A percentile compares a stretch with the other conserved stretches of the same genome.
Evolutionary conservation across 2,113 vertebrate genomes (phyloP).

Genomic region (Xenus cinereus): DNA sequence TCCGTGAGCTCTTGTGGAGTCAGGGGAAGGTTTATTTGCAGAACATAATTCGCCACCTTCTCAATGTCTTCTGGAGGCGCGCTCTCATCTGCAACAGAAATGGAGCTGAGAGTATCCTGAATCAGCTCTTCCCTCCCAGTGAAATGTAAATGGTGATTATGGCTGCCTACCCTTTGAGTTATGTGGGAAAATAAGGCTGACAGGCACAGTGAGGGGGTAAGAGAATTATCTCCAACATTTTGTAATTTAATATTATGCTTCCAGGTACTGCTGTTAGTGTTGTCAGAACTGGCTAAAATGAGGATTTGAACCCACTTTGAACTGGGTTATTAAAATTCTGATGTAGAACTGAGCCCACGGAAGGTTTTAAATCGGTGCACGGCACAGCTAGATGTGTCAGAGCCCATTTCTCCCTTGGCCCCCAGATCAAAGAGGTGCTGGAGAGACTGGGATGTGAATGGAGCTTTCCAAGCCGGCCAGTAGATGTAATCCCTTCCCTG

Average conservation of each 20-base stretch:
- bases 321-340: constrained; percentile 58
- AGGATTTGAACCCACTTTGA: constrained; percentile 55
- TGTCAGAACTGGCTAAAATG: constrained; percentile 42
- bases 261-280: constrained; percentile 35
- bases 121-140: background rate
- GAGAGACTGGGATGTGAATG: background rate
- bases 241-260: constrained; percentile 14
- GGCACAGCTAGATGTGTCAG: constrained; percentile 50
- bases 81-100: constrained; percentile 77
- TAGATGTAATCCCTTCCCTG: constrained; percentile 40
- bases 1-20: constrained; percentile 69
- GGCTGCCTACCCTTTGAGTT: background rate
- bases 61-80: constrained; percentile 81
- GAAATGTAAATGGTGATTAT: background rate
- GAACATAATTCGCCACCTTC: constrained; percentile 77
- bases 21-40: constrained; percentile 76
- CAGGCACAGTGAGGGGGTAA: constrained; percentile 1
- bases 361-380: background rate
- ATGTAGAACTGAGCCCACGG: background rate
- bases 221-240: constrained; percentile 25
- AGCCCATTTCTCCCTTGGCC: constrained; percentile 29
- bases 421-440: constrained; percentile 53
- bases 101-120: background rate
- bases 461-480: background rate
- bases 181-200: background rate